These are phyloP conservation scores for Sanderia malayensis DNA, from an alignment of 30 jellyfish, hydroid and myxozoan genomes.

Conservation along the genomic window DNA sequence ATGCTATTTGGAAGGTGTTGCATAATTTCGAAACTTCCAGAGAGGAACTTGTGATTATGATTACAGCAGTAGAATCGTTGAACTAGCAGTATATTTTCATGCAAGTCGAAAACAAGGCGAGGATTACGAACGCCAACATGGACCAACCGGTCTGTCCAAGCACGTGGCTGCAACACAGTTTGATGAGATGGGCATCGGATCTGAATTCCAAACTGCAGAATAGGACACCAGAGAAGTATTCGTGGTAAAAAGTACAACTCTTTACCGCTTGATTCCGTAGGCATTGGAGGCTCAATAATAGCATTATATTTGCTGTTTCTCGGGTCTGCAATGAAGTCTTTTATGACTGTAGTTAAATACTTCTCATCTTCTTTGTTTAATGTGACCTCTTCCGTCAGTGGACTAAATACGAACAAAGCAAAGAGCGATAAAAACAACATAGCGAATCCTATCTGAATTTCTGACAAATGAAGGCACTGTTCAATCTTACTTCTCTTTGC, in stretches of 20 bases:
- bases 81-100: constrained; percentile 13
- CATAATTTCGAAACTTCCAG: constrained; percentile 11
- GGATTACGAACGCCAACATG: constrained; percentile 14
- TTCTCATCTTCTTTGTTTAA: constrained; percentile 1
- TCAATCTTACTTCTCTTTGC: too few relatives aligned
- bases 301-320: background rate
- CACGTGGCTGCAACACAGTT: background rate
- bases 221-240: constrained; percentile 9
- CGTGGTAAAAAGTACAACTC: background rate
- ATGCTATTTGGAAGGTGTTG: background rate
- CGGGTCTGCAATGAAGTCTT: constrained; percentile 1
- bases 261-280: background rate
- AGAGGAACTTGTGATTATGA: constrained; percentile 8
- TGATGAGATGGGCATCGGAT: background rate
- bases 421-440: too few relatives aligned
- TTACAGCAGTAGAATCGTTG: constrained; percentile 19
- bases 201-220: background rate
- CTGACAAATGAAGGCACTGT: too few relatives aligned
- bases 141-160: constrained; percentile 15
- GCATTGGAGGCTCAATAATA: background rate
- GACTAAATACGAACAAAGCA: too few relatives aligned
- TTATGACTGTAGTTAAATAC: background rate
- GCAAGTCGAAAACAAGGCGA: constrained; percentile 9
- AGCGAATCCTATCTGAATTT: too few relatives aligned
- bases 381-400: background rate